A percentile compares a stretch with the other conserved stretches of the same genome.
Evolutionary conservation across 2,888 invertebrate genomes (phyloP).

Genomic region (Mimumesa dahlbomi): DNA sequence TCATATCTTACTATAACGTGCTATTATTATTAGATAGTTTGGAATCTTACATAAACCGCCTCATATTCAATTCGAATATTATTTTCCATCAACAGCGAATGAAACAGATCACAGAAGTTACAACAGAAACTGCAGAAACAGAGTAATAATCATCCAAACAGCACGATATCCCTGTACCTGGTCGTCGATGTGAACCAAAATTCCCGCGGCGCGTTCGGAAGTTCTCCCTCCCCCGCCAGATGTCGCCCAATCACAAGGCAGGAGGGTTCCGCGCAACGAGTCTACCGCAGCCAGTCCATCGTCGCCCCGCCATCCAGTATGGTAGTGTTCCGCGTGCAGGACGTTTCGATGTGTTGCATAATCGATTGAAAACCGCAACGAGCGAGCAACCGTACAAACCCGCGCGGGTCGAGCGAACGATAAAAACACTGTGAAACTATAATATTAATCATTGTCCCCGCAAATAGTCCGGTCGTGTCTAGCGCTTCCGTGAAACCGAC

Average conservation of each 20-base stretch:
- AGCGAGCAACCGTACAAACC: constrained; percentile 8
- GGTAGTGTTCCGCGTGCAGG: constrained; percentile 55
- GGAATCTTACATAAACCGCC: too few relatives aligned
- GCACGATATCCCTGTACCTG: too few relatives aligned
- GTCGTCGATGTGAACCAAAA: neutral
- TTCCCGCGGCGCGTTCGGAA: neutral
- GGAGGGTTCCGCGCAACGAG: constrained; percentile 14
- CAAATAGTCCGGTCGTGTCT: constrained; percentile 15
- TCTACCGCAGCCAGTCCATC: constrained; percentile 3
- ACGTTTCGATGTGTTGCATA: constrained; percentile 57
- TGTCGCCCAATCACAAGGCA: neutral
- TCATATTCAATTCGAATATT: too few relatives aligned
- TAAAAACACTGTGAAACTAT: too few relatives aligned
- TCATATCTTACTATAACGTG: too few relatives aligned
- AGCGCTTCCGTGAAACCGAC: constrained; percentile 31
- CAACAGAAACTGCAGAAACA: too few relatives aligned
- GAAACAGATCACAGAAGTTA: too few relatives aligned
- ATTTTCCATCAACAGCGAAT: too few relatives aligned
- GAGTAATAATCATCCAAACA: too few relatives aligned
- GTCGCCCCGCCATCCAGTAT: constrained; percentile 50
- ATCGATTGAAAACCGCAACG: constrained; percentile 20
- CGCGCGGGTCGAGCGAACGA: too few relatives aligned
- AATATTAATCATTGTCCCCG: too few relatives aligned
- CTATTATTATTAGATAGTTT: too few relatives aligned
- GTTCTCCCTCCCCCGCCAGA: neutral